Evolutionary conservation across 2,888 invertebrate genomes (phyloP), one percentile per base, ranked within the genome.

Genomic region (Platycheirus rosarum): DNA sequence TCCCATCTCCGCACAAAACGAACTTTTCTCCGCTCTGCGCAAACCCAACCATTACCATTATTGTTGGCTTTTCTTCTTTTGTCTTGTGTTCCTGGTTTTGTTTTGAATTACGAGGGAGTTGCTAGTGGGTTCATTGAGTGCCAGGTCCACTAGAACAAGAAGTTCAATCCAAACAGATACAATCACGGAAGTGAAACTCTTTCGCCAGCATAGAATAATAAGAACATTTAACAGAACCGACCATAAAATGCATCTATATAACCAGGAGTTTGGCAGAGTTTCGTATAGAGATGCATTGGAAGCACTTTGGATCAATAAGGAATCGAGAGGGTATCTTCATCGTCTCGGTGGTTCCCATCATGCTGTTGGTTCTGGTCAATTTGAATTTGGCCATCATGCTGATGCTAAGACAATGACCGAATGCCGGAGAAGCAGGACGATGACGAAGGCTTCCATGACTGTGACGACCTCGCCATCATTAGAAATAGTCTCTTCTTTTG

Each of bases 41-140:
- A 37, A 55, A 37, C 37, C 14, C 57, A 40, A 32, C 65, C 70
- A 80, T 80, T 80, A 80, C 80, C 80, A 80, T 80, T 73, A 71
- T 76, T 76, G 42, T 71, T 76, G 80, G 76, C 70, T 42, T 76
- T 76, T 71, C 76, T 76, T 35, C 75, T 71, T 76, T 71, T 76
- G 65, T 80, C 76, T 69, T 51, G 60, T 60, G 18, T 57, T 57
- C 40, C 57, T 57, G 57, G 57, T 57, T 57, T 57, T 57, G 66
- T 82, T 80, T 76, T 82, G 71, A 82, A 82, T 76, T 76, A 82
- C 80, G 80, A 76, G 76, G 80, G 80, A 76, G 80, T 82, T 40
- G 65, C 76, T 70, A 26, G 57, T 37, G 60, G 71, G 71, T 82
- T 66, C 76, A 68, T 62, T 71, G 46, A 49, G 53, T 71, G 40